Conservation (phyloP, 2,113 vertebrate genomes). For the Psephotus haematonotus region DNA sequence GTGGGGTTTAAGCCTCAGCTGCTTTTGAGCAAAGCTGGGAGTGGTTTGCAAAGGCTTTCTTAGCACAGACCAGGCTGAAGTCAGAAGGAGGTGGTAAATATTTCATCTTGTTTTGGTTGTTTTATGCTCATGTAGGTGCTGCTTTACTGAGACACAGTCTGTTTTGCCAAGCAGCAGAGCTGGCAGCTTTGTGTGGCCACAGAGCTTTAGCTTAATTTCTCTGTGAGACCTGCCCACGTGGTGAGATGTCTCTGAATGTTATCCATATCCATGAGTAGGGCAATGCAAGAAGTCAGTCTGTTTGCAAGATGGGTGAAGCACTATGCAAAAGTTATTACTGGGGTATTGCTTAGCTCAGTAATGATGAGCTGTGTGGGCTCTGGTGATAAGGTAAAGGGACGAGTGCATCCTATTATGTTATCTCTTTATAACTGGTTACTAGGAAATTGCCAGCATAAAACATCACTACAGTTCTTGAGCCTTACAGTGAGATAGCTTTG, state of each 20-base stretch:
- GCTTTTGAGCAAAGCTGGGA: neutral
- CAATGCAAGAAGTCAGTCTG: neutral
- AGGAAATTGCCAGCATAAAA: neutral
- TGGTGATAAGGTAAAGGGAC: neutral
- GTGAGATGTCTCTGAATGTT: neutral
- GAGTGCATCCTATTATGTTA: neutral
- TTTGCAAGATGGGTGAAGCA: neutral
- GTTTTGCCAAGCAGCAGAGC: neutral
- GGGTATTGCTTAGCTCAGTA: neutral
- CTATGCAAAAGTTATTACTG: neutral
- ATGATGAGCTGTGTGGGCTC: neutral
- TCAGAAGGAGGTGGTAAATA: neutral
- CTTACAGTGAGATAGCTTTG: neutral
- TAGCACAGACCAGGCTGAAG: neutral
- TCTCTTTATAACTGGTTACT: neutral
- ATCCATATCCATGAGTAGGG: accelerated
- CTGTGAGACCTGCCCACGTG: neutral
- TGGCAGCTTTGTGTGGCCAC: neutral
- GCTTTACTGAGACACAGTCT: neutral
- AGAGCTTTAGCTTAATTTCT: neutral
- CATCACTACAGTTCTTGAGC: neutral
- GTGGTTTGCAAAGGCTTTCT: neutral
- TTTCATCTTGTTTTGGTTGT: neutral
- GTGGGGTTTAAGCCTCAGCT: neutral
- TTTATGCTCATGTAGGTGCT: neutral